Conservation (phyloP, 2,113 vertebrate genomes). For the Felis chaus region DNA sequence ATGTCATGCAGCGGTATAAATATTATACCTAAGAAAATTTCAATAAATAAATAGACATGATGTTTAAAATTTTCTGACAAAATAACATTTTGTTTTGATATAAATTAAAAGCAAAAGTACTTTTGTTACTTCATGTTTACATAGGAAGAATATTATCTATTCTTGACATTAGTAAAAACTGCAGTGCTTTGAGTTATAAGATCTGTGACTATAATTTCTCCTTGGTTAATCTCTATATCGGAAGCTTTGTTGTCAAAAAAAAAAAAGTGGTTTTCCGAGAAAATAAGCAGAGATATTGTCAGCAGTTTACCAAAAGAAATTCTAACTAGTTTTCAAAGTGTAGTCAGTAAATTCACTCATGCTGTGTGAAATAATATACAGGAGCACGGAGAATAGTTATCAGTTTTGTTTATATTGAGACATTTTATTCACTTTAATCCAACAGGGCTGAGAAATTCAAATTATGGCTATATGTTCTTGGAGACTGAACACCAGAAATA, state of each 20-base stretch:
- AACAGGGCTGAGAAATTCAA: neutral
- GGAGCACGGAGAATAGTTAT: neutral
- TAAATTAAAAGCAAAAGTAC: neutral
- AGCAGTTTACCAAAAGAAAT: neutral
- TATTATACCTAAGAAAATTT: neutral
- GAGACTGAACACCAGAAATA: neutral
- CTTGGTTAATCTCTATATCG: neutral
- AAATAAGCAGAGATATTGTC: neutral
- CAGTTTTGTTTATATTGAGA: neutral
- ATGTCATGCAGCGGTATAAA: neutral
- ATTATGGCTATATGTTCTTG: neutral
- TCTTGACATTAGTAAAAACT: neutral
- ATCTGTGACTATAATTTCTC: neutral
- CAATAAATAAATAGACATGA: neutral
- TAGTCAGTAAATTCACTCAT: neutral
- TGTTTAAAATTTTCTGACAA: neutral
- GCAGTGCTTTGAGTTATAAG: neutral
- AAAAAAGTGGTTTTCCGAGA: neutral
- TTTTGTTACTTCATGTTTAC: constrained; percentile 6
- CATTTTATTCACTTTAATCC: neutral
- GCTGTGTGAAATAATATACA: neutral
- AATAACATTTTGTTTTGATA: neutral
- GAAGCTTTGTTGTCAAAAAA: neutral
- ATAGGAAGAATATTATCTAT: neutral
- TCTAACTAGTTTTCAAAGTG: neutral